Percentiles rank a stretch among this genome's conserved stretches.
Evolutionary conservation across 2,797 vertebrate species (phyloP).

Genomic region (Coluber constrictor): DNA sequence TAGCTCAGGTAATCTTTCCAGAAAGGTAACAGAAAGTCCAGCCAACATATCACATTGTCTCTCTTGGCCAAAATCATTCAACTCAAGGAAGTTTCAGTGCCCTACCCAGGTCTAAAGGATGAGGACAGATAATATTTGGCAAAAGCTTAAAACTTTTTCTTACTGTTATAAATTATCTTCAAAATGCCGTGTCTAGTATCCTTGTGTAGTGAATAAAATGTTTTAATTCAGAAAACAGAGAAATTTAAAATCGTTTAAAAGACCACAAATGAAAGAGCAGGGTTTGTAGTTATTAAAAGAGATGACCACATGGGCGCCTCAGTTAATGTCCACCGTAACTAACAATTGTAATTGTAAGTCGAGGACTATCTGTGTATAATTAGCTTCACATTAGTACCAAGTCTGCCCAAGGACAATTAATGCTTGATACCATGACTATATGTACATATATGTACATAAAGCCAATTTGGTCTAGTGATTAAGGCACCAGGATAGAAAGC

Average conservation of each 20-base stretch:
- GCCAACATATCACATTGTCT: not conserved
- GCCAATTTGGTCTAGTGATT: not conserved
- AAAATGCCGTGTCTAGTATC: not conserved
- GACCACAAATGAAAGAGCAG: not conserved
- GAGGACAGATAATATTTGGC: not conserved
- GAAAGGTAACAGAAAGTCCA: not conserved
- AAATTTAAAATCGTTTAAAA: not conserved
- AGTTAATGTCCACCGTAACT: not conserved
- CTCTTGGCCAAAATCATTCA: not conserved
- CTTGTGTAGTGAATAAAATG: not conserved
- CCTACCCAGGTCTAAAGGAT: not conserved
- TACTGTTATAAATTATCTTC: not conserved
- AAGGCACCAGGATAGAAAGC: not conserved
- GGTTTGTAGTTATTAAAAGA: not conserved
- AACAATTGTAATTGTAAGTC: not conserved
- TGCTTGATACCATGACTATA: not conserved
- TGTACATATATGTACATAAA: not conserved
- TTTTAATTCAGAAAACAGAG: not conserved
- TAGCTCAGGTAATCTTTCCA: not conserved
- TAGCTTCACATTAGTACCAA: not conserved
- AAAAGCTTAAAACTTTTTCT: not conserved
- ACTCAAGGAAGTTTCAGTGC: not conserved
- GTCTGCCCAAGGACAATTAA: not conserved
- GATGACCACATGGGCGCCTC: not conserved
- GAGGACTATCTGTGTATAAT: not conserved